Conservation (phyloP, 1,140 invertebrate species). For the Aphelenchoides avenae region DNA sequence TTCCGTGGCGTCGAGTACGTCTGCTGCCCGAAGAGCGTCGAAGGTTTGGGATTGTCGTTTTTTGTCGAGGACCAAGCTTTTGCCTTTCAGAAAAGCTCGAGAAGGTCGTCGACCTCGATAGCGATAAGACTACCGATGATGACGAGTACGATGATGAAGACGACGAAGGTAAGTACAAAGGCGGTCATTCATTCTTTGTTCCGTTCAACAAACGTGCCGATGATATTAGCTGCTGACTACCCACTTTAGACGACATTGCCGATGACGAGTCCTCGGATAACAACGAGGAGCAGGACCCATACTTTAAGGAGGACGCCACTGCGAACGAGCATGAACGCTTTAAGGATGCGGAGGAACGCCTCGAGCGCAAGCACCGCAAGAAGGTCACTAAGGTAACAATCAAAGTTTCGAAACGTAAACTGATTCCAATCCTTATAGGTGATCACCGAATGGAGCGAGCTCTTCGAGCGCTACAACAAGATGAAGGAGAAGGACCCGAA, state of each 20-base stretch:
- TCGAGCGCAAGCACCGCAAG: conserved; percentile 85
- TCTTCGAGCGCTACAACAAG: conserved; percentile 91
- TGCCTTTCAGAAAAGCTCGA: conserved; percentile 49
- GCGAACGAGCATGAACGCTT: conserved; percentile 88
- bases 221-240: conserved; percentile 17
- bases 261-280: conserved; percentile 48
- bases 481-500: conserved; percentile 82
- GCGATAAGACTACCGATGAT: conserved; percentile 66
- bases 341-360: conserved; percentile 78
- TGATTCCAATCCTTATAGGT: conserved; percentile 62
- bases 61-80: too few relatives aligned
- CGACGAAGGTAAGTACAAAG: conserved; percentile 40
- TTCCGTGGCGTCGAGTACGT: conserved; percentile 98
- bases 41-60: conserved; percentile 45
- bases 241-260: conserved; percentile 62
- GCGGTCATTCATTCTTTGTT: too few relatives aligned
- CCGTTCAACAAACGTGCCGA: neutral
- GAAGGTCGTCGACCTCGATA: conserved; percentile 38
- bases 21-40: conserved; percentile 70
- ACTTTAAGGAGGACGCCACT: conserved; percentile 88
- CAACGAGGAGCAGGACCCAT: conserved; percentile 62
- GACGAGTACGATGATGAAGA: conserved; percentile 64
- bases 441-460: conserved; percentile 97
- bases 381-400: conserved; percentile 73
- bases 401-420: conserved; percentile 5